Evolutionary conservation across 2,888 invertebrate species (phyloP).

Genomic region (Ormyrus pomaceus): DNA sequence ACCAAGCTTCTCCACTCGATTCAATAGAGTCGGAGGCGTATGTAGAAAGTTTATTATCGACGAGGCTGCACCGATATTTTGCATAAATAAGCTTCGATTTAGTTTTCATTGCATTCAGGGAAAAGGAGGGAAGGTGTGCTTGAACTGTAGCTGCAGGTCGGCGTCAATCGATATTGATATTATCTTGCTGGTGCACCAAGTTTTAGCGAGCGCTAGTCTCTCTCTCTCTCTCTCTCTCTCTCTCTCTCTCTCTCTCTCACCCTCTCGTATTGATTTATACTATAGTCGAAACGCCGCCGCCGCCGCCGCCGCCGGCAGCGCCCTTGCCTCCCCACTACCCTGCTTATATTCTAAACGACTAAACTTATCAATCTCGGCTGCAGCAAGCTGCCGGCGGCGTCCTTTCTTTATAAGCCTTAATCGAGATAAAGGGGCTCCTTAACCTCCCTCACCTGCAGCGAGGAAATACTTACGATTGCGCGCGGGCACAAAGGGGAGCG

Average conservation of each 20-base stretch:
- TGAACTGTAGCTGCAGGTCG: not conserved
- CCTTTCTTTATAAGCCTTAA: slow-evolving; percentile 24
- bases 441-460: not conserved
- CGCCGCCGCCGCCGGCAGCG: not conserved
- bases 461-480: not conserved
- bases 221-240: not conserved
- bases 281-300: slow-evolving; percentile 28
- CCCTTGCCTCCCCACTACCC: not conserved
- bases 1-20: slow-evolving; percentile 27
- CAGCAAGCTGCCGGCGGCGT: not conserved
- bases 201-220: slow-evolving; percentile 34
- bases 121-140: not conserved
- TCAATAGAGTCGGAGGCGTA: not conserved
- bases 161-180: slow-evolving; percentile 49
- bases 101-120: not conserved
- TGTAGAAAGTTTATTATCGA: not conserved
- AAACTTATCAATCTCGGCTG: not conserved
- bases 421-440: slow-evolving; percentile 37
- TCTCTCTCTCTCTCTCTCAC: not conserved
- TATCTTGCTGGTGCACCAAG: slow-evolving; percentile 32
- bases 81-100: not conserved
- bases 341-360: too few relatives aligned
- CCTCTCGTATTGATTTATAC: slow-evolving; percentile 49
- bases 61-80: not conserved
- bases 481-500: slow-evolving; percentile 1